Percentiles rank a stretch among this genome's conserved stretches.
Evolutionary conservation across 1,140 invertebrate species (phyloP).

Genomic region (Aphis craccivora): DNA sequence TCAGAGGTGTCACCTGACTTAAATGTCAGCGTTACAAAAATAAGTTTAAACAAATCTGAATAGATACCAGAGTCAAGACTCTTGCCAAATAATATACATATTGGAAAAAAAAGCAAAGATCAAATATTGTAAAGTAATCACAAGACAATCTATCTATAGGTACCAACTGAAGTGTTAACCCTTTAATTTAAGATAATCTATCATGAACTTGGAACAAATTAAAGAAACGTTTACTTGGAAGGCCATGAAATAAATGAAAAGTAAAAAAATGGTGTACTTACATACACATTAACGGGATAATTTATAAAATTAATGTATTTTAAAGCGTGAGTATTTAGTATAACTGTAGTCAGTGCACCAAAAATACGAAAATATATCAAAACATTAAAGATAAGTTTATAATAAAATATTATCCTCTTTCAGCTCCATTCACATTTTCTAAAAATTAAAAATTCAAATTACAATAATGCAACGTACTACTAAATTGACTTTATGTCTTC

Average conservation of each 20-base stretch:
- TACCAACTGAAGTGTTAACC: background rate
- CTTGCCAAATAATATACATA: background rate
- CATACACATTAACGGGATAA: background rate
- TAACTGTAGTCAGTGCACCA: background rate
- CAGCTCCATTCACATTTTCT: background rate
- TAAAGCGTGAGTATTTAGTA: background rate
- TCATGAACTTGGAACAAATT: background rate
- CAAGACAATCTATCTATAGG: background rate
- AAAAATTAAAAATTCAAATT: background rate
- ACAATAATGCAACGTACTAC: background rate
- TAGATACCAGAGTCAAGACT: background rate
- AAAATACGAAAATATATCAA: background rate
- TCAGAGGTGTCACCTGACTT: background rate
- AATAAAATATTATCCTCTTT: background rate
- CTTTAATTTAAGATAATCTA: background rate
- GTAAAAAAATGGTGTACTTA: too few relatives aligned
- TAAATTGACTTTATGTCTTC: background rate
- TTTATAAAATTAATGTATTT: background rate
- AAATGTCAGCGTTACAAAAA: background rate
- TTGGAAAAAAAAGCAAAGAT: background rate
- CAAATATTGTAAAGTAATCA: background rate
- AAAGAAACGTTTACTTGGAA: background rate
- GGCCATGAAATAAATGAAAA: background rate
- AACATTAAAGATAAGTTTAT: background rate
- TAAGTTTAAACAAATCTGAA: background rate